These are phyloP conservation scores for Gobius niger DNA, from an alignment of 2,113 vertebrate species.

Conservation along the genomic window DNA sequence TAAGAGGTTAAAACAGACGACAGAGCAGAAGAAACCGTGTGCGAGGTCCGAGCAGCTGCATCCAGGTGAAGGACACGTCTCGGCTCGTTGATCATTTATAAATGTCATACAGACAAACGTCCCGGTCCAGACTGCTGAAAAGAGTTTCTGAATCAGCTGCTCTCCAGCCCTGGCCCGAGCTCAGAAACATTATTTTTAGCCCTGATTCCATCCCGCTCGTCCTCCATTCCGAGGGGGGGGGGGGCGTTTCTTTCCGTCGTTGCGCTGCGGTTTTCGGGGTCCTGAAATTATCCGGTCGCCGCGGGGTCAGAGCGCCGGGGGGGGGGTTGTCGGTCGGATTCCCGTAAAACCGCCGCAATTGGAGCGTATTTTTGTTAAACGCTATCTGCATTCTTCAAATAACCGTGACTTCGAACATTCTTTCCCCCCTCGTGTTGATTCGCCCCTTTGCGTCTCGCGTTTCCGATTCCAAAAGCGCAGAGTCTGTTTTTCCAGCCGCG, in stretches of 20 bases:
- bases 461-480: conserved; percentile 16
- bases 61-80: too few species aligned
- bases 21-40: too few species aligned
- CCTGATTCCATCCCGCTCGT: conserved; percentile 34
- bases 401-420: conserved; percentile 62
- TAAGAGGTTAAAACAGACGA: too few species aligned
- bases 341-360: conserved; percentile 61
- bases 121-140: too few species aligned
- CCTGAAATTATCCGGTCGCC: conserved; percentile 71
- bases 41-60: too few species aligned
- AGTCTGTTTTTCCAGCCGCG: conserved; percentile 11
- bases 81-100: too few species aligned
- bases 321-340: conserved; percentile 58
- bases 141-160: too few species aligned
- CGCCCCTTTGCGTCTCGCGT: background rate
- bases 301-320: conserved; percentile 49
- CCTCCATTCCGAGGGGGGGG: conserved; percentile 24
- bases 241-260: conserved; percentile 46
- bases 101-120: too few species aligned
- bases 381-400: conserved; percentile 70
- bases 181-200: conserved; percentile 59
- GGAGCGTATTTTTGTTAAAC: conserved; percentile 34
- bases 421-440: conserved; percentile 32
- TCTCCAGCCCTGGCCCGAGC: too few species aligned
- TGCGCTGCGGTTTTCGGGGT: conserved; percentile 53